Conservation (phyloP, 2,113 vertebrate species). For the Oenanthe oenanthe region DNA sequence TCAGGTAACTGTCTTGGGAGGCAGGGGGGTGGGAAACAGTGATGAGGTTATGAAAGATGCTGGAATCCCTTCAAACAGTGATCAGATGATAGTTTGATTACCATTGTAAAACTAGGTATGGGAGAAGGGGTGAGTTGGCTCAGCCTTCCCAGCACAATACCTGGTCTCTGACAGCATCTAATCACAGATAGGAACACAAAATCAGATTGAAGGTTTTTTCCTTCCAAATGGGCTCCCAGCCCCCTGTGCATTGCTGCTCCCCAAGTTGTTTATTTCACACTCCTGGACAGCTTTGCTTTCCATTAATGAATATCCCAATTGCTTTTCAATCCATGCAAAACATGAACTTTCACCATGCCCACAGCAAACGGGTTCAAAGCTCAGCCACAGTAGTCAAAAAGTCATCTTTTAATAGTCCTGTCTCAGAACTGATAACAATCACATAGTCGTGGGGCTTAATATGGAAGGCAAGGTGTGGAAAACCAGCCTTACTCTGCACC, state of each 20-base stretch:
- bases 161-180: not conserved
- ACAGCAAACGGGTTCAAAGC: not conserved
- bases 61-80: not conserved
- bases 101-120: not conserved
- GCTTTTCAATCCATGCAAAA: not conserved
- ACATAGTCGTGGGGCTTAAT: not conserved
- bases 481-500: not conserved
- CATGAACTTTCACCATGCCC: not conserved
- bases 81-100: not conserved
- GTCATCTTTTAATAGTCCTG: not conserved
- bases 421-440: not conserved
- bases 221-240: not conserved
- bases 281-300: not conserved
- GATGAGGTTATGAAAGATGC: not conserved
- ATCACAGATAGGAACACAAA: not conserved
- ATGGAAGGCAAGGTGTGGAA: not conserved
- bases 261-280: not conserved
- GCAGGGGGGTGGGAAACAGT: not conserved
- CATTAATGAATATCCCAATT: not conserved
- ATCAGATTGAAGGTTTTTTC: not conserved
- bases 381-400: not conserved
- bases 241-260: not conserved
- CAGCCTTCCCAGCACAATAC: not conserved
- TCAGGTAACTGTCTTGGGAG: not conserved
- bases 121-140: not conserved